These are phyloP conservation scores for Chironex yamaguchii DNA, from an alignment of 30 jellyfish, hydroid and myxozoan genomes.

Conservation along the genomic window DNA sequence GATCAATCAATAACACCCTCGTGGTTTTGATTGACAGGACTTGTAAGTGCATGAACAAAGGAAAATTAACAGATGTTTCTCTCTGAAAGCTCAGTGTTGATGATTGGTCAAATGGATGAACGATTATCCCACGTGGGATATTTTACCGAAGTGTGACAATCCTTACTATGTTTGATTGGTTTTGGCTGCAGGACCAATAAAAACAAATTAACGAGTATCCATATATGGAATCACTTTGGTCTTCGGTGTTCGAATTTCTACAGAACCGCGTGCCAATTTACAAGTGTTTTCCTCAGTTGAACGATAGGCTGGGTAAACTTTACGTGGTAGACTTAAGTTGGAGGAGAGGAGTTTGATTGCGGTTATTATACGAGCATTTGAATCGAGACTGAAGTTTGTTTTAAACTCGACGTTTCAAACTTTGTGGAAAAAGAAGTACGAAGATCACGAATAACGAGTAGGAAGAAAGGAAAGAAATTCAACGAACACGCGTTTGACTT, in stretches of 20 bases:
- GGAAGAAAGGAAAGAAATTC: not conserved
- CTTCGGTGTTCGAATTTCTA: conserved; percentile 93
- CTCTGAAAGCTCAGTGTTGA: not conserved
- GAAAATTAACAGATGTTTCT: not conserved
- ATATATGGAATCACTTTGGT: conserved; percentile 78
- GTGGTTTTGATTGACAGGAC: conserved; percentile 76
- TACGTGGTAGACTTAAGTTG: not conserved
- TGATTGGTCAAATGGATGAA: conserved; percentile 11
- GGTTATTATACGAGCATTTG: not conserved
- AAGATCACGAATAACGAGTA: not conserved
- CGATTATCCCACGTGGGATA: conserved; percentile 81
- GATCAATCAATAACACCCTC: conserved; percentile 57
- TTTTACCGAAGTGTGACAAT: conserved; percentile 26
- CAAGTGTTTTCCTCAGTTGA: conserved; percentile 83
- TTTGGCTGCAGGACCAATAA: conserved; percentile 74
- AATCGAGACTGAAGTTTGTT: not conserved
- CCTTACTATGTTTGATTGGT: conserved; percentile 80
- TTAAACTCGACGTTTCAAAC: not conserved
- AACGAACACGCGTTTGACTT: not conserved
- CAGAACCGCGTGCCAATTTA: conserved; percentile 99
- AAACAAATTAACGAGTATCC: conserved; percentile 78
- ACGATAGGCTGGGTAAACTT: conserved; percentile 3
- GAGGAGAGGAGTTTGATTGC: not conserved
- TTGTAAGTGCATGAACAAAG: not conserved
- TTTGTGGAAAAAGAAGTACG: too few relatives aligned